Conservation (phyloP, 2,113 vertebrate species). For the Periophthalmodon schlosseri region DNA sequence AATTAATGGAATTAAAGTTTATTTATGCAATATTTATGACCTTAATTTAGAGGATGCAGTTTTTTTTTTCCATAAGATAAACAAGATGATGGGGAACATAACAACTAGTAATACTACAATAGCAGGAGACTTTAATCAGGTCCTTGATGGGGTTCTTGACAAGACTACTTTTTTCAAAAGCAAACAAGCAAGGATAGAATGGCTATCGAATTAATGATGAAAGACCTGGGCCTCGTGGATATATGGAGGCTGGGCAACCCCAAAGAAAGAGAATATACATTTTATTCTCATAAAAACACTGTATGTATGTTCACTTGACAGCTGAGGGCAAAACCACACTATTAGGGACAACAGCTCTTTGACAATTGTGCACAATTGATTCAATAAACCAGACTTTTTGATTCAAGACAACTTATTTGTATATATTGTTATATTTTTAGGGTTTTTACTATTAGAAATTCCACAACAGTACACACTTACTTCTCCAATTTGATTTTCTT, state of each 20-base stretch:
- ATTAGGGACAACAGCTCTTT: too few relatives aligned
- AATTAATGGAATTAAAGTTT: background rate
- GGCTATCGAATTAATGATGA: background rate
- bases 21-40: background rate
- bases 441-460: too few relatives aligned
- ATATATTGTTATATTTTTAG: too few relatives aligned
- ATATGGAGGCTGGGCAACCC: too few relatives aligned
- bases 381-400: too few relatives aligned
- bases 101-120: background rate
- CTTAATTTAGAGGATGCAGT: background rate
- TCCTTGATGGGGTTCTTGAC: background rate
- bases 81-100: background rate
- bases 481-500: too few relatives aligned
- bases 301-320: too few relatives aligned
- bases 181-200: background rate
- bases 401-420: too few relatives aligned
- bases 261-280: too few relatives aligned
- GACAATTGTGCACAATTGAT: too few relatives aligned
- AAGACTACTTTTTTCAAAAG: background rate
- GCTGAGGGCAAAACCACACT: too few relatives aligned
- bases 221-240: background rate
- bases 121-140: background rate
- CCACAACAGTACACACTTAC: too few relatives aligned
- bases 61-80: conserved; percentile 1
- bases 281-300: background rate